Conservation (phyloP, 2,888 invertebrate species). For the Aphelenchoides bicaudatus region DNA sequence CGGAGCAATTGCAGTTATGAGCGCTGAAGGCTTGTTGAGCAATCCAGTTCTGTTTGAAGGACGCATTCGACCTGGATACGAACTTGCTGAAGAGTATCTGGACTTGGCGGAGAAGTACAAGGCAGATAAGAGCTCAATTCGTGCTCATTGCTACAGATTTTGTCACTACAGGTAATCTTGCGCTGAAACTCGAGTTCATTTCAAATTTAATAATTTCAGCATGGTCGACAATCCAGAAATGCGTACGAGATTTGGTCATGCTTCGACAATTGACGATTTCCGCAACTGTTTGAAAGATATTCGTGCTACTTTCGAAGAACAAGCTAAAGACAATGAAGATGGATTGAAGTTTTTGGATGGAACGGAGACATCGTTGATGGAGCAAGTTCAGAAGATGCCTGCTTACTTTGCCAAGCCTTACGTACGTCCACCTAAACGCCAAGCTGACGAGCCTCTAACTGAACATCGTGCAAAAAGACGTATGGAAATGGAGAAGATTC, state of each 20-base stretch:
- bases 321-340: neutral
- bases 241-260: constrained; percentile 44
- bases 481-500: constrained; percentile 32
- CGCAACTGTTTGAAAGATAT: constrained; percentile 43
- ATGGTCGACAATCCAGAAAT: constrained; percentile 49
- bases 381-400: constrained; percentile 39
- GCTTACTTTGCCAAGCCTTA: constrained; percentile 58
- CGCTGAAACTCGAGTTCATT: neutral
- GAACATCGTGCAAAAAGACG: constrained; percentile 32
- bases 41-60: constrained; percentile 84
- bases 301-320: constrained; percentile 14
- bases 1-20: constrained; percentile 71
- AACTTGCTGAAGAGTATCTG: constrained; percentile 82
- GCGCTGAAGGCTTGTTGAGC: constrained; percentile 85
- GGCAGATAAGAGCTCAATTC: constrained; percentile 80
- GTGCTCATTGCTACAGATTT: constrained; percentile 93
- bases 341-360: constrained; percentile 3
- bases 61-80: constrained; percentile 66
- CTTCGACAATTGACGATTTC: constrained; percentile 43
- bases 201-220: constrained; percentile 31
- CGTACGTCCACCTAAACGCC: constrained; percentile 37
- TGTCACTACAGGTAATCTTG: constrained; percentile 81
- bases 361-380: neutral
- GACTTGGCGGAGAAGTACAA: constrained; percentile 77
- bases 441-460: constrained; percentile 9